Base-by-base conservation (phyloP, 2,113 vertebrate genomes). In the Lepus americanus region DNA sequence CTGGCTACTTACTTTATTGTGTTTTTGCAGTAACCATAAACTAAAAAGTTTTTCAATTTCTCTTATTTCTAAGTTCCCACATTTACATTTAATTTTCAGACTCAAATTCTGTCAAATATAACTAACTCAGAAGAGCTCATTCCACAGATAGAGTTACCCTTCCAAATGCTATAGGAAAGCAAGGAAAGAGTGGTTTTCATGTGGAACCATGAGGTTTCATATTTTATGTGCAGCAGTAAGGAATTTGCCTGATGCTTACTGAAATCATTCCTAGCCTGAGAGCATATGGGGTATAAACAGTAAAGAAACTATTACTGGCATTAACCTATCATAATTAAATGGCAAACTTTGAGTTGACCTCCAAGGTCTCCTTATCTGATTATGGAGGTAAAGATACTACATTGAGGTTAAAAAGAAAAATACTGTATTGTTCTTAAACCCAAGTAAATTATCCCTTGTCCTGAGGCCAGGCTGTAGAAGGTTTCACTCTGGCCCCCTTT, bases 71-170 rank as follows among this genome's bases (percentile, higher is more conserved):
- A 89, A 44, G 51, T 77, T 91, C 94, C 44, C 89, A 73, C 76
- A 39, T 22, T 94, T 17, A 83, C 78, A 89, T 94, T 94, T 92
- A 91, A 87, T 80, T 69, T 95, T 94, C 88, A 91, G 79, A 94
- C 66, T 33, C 13, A 92, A 88, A 59, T 88, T 25, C 78, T 90
- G 79, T 94, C 36, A 72, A 77, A 63, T 59, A 67, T 29, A 93
- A 90, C 70, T 64, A 82, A 80, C 27, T 63, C 63, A 39, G 59
- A 84, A 39, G 63, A 80, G 70, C n/a, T 29, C 2, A 1, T 84
- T 80, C 84, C 51, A 20, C 39, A 36, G 63, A 64, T 76, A 61
- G 23, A 31, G 11, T 33, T 66, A 88, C 27, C 91, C 69, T 90
- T 86, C 82, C 89, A 80, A 94, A 72, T 78, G 39, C 63, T 73